Conservation (phyloP, 1,140 invertebrate genomes). For the Drosophila sturtevanti region DNA sequence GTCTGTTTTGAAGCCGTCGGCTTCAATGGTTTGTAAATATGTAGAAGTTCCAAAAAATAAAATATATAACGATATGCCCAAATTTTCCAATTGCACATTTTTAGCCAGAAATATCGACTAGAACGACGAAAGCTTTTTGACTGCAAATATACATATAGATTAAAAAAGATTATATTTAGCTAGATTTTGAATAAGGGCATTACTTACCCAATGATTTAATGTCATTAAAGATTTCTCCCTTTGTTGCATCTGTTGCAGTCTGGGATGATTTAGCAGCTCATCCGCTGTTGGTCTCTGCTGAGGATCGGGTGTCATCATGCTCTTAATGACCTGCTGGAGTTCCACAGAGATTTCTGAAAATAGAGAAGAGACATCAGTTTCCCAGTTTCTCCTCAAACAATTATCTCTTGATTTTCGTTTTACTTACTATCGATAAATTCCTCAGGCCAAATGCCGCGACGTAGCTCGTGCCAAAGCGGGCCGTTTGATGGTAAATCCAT, state of each 20-base stretch:
- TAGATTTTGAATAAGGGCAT: neutral
- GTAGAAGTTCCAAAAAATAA: constrained; percentile 60
- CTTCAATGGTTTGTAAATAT: constrained; percentile 43
- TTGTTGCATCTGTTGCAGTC: constrained; percentile 54
- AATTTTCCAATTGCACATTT: constrained; percentile 75
- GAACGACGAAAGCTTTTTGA: constrained; percentile 65
- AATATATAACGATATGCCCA: constrained; percentile 56
- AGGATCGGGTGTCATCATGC: constrained; percentile 85
- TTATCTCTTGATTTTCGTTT: neutral
- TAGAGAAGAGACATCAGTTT: neutral
- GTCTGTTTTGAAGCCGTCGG: neutral
- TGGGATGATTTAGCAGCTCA: constrained; percentile 82
- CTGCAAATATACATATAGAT: neutral
- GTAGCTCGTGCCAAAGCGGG: constrained; percentile 87
- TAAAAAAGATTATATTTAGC: neutral
- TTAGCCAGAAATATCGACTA: constrained; percentile 59
- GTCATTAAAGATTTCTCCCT: constrained; percentile 58
- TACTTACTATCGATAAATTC: constrained; percentile 74
- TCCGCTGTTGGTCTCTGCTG: constrained; percentile 84
- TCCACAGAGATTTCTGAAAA: constrained; percentile 84
- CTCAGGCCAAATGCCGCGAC: constrained; percentile 83
- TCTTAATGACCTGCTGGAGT: constrained; percentile 84
- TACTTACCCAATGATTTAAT: constrained; percentile 57
- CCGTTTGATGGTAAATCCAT: constrained; percentile 88
- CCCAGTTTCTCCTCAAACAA: no score